Conservation (phyloP, 2,113 vertebrate species). For the Odobenus rosmarus region DNA sequence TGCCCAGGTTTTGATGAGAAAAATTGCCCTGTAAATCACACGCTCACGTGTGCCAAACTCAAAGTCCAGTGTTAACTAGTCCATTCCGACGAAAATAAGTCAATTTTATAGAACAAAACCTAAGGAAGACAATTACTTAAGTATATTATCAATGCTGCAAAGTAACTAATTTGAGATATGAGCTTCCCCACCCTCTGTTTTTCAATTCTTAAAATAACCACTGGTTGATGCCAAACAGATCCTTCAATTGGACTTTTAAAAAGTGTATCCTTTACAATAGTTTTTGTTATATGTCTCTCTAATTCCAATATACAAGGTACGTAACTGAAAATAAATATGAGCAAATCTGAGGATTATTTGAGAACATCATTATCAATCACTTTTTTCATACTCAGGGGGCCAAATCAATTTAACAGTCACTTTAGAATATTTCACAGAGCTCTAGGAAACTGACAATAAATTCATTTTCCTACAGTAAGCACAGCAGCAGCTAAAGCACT, state of each 20-base stretch:
- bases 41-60: constrained; percentile 43
- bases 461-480: neutral
- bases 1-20: constrained; percentile 72
- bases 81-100: constrained; percentile 67
- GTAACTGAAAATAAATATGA: constrained; percentile 63
- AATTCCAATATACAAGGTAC: constrained; percentile 43
- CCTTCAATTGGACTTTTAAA: neutral
- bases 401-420: constrained; percentile 22
- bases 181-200: neutral
- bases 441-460: neutral
- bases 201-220: constrained; percentile 65
- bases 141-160: constrained; percentile 51
- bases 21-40: constrained; percentile 52
- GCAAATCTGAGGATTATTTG: constrained; percentile 27
- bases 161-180: constrained; percentile 24
- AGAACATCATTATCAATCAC: constrained; percentile 52
- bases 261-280: neutral
- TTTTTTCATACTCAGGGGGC: neutral
- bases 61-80: constrained; percentile 62
- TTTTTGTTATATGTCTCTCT: neutral
- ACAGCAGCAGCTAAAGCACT: neutral
- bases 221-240: neutral
- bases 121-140: constrained; percentile 65
- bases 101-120: constrained; percentile 71
- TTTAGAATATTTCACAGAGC: constrained; percentile 25